These are phyloP conservation scores for Anolis carolinensis DNA, from an alignment of 2,113 vertebrate species.

Conservation along the genomic window DNA sequence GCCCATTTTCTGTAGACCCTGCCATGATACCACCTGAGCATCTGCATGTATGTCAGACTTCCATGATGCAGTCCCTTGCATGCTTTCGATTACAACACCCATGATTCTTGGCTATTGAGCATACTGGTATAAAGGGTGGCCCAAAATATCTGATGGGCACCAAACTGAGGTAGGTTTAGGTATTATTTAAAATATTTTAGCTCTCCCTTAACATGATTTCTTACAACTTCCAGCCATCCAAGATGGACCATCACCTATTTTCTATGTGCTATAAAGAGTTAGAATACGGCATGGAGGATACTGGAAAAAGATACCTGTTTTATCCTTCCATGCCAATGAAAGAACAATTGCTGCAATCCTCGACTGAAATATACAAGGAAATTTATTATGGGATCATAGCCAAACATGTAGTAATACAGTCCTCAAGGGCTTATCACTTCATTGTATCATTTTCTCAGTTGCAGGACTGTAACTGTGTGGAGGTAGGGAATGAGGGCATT, in stretches of 20 bases:
- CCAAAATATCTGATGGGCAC: too few species aligned
- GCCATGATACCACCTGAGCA: neutral
- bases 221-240: too few species aligned
- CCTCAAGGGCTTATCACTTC: too few species aligned
- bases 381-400: neutral
- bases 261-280: neutral
- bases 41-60: neutral
- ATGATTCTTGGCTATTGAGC: neutral
- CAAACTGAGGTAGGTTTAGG: too few species aligned
- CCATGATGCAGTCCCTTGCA: neutral
- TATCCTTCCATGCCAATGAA: neutral
- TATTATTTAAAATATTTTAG: too few species aligned
- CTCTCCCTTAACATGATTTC: too few species aligned
- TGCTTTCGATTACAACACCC: neutral
- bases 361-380: neutral
- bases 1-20: neutral
- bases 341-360: neutral
- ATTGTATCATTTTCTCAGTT: neutral
- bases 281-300: neutral
- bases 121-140: too few species aligned
- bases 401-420: neutral
- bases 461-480: neutral
- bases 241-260: neutral
- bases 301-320: neutral
- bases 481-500: too few species aligned